phyloP scores from a whole-genome alignment of 2,888 invertebrate genomes.

The Tetragnatha montana region DNA sequence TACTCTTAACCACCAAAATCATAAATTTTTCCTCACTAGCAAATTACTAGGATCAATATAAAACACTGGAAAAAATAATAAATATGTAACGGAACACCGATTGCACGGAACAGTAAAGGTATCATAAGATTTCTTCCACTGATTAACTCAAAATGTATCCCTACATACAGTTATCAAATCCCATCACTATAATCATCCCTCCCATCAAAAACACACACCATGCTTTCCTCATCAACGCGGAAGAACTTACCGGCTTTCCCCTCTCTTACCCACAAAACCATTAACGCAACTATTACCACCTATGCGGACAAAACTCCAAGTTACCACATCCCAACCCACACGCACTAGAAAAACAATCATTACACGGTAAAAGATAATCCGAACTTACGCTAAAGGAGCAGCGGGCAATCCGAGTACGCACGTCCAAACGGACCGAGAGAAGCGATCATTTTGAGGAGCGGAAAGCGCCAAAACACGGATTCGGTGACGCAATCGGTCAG shows the following conservation, averaged over 20 bases:
- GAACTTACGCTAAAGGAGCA: neutral
- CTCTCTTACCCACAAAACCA: neutral
- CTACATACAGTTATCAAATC: neutral
- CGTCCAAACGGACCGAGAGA: slow-evolving; percentile 23
- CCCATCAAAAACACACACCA: neutral
- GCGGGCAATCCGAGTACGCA: neutral
- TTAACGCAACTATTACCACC: neutral
- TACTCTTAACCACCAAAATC: too few relatives aligned
- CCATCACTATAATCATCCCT: neutral
- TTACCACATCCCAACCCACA: neutral
- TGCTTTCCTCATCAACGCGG: neutral
- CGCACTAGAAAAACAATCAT: neutral
- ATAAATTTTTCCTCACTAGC: too few relatives aligned
- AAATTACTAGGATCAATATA: too few relatives aligned
- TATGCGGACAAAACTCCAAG: neutral
- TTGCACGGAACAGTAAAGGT: neutral
- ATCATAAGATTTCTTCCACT: neutral
- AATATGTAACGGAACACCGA: neutral
- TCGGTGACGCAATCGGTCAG: neutral
- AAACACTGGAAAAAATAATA: too few relatives aligned
- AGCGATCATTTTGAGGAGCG: slow-evolving; percentile 34
- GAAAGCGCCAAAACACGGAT: slow-evolving; percentile 27
- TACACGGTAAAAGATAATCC: neutral
- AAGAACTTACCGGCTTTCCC: neutral
- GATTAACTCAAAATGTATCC: neutral